Evolutionary conservation across 2,888 invertebrate genomes (phyloP).

Genomic region (Baronia brevicornis): DNA sequence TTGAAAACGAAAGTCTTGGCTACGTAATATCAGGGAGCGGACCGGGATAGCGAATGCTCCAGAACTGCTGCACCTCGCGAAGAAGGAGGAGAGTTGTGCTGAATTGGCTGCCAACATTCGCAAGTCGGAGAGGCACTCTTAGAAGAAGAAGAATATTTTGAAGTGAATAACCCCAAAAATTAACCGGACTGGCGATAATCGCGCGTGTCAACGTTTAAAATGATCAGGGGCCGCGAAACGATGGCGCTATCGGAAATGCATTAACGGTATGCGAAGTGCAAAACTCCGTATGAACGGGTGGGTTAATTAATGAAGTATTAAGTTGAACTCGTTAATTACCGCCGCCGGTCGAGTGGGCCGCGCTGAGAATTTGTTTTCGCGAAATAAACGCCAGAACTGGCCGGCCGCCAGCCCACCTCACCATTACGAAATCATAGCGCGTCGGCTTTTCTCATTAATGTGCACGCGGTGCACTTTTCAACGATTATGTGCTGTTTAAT

Average conservation of each 20-base stretch:
- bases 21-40: no score
- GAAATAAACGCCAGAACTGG: constrained; percentile 35
- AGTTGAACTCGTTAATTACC: constrained; percentile 16
- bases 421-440: constrained; percentile 28
- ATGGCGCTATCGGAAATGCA: not conserved
- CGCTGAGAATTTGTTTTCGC: constrained; percentile 22
- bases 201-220: no score
- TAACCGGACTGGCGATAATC: no score
- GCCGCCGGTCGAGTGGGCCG: constrained; percentile 14
- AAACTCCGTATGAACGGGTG: constrained; percentile 9
- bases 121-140: no score
- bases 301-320: constrained; percentile 17
- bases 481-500: constrained; percentile 4
- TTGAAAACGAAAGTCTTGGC: no score
- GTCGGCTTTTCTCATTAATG: constrained; percentile 15
- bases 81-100: no score
- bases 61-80: no score
- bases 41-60: no score
- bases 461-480: constrained; percentile 16
- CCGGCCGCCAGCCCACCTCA: constrained; percentile 33
- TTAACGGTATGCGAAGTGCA: constrained; percentile 9
- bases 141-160: no score
- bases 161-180: no score
- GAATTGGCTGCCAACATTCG: no score
- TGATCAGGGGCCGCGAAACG: no score